phyloP scores from a whole-genome alignment of 2,888 invertebrate species.

The Thelaira solivaga region DNA sequence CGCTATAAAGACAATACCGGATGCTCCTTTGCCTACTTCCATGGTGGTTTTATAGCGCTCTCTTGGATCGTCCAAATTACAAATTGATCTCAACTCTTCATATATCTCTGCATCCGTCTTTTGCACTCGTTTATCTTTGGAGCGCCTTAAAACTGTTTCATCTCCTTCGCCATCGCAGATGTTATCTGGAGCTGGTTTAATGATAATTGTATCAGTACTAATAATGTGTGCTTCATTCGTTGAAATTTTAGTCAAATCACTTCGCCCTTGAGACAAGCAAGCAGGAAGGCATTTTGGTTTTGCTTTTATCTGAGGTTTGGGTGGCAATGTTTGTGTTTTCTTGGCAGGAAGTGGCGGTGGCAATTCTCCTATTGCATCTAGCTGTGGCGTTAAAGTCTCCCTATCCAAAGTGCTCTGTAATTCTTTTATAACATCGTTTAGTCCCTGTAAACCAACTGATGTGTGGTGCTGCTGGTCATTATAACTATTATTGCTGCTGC shows the following conservation, averaged over 20 bases:
- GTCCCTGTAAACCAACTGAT: slow-evolving; percentile 67
- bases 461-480: slow-evolving; percentile 72
- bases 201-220: slow-evolving; percentile 75
- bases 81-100: slow-evolving; percentile 86
- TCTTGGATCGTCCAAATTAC: slow-evolving; percentile 89
- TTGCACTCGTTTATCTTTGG: slow-evolving; percentile 74
- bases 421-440: slow-evolving; percentile 73
- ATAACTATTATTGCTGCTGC: slow-evolving; percentile 74
- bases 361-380: slow-evolving; percentile 59
- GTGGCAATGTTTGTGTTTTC: slow-evolving; percentile 76
- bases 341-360: slow-evolving; percentile 77
- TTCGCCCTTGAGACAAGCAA: slow-evolving; percentile 65
- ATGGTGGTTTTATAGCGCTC: slow-evolving; percentile 87
- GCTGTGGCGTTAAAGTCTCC: slow-evolving; percentile 69
- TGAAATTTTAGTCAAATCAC: slow-evolving; percentile 56
- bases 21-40: slow-evolving; percentile 94
- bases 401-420: slow-evolving; percentile 70
- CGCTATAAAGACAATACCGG: slow-evolving; percentile 94
- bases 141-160: slow-evolving; percentile 75
- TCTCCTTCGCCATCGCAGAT: slow-evolving; percentile 75
- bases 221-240: slow-evolving; percentile 66
- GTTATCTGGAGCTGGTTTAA: slow-evolving; percentile 74
- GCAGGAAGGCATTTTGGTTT: slow-evolving; percentile 74
- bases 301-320: slow-evolving; percentile 80
- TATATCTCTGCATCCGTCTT: slow-evolving; percentile 80